Conservation (phyloP, 2,113 vertebrate species). For the Nansenia antarctica region DNA sequence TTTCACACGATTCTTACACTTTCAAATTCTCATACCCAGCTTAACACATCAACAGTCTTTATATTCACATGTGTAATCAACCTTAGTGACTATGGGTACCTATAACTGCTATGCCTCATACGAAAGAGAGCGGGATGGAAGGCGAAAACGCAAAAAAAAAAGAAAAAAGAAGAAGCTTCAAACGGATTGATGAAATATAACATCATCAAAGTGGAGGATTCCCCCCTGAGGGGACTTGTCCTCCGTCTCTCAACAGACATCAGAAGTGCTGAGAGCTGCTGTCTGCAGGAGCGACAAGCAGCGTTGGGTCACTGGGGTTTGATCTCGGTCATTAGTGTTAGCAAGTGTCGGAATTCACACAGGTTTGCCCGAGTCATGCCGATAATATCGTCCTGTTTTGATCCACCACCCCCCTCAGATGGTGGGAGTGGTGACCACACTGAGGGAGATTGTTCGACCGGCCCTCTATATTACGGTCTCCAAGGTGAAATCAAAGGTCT, state of each 20-base stretch:
- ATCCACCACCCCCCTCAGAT: neutral
- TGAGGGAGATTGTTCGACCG: neutral
- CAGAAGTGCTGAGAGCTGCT: constrained; percentile 40
- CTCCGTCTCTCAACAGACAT: constrained; percentile 43
- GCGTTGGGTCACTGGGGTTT: constrained; percentile 43
- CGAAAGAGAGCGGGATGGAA: constrained; percentile 9
- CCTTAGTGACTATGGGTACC: constrained; percentile 31
- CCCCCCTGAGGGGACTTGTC: constrained; percentile 36
- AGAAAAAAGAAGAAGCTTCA: constrained; percentile 28
- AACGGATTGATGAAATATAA: constrained; percentile 52
- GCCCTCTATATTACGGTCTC: constrained; percentile 9
- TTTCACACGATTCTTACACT: constrained; percentile 4
- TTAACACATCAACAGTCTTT: constrained; percentile 31
- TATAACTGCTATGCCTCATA: constrained; percentile 28
- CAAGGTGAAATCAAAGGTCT: constrained; percentile 19
- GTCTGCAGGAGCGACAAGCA: constrained; percentile 49
- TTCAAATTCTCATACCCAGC: neutral
- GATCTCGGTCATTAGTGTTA: constrained; percentile 51
- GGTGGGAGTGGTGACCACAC: neutral
- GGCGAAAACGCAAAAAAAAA: neutral
- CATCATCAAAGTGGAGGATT: constrained; percentile 53
- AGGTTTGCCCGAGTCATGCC: neutral
- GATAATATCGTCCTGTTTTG: neutral
- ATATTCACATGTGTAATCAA: constrained; percentile 14
- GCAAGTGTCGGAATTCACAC: neutral